Conservation (phyloP, 2,113 vertebrate genomes). For the Notarius quadriscutis region DNA sequence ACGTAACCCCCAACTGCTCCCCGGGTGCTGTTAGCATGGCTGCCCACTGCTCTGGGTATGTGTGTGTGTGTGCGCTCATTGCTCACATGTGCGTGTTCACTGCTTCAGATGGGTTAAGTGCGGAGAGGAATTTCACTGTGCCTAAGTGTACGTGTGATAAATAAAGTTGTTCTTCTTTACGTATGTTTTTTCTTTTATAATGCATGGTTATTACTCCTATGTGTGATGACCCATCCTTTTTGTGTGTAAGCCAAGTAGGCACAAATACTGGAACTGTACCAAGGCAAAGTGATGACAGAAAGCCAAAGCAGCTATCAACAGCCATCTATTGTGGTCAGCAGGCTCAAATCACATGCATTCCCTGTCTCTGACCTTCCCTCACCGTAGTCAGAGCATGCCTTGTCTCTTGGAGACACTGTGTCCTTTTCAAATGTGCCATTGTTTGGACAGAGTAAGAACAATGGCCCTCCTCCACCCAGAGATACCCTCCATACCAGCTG, state of each 20-base stretch:
- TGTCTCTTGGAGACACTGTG: slow-evolving; percentile 47
- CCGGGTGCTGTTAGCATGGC: too few species aligned
- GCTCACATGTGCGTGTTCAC: too few species aligned
- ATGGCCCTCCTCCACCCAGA: slow-evolving; percentile 47
- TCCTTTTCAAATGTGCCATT: slow-evolving; percentile 50
- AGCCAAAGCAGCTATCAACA: slow-evolving; percentile 31
- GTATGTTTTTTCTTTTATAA: neutral
- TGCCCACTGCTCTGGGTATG: too few species aligned
- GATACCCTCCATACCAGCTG: slow-evolving; percentile 59
- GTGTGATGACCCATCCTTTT: slow-evolving; percentile 9
- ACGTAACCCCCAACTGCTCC: too few species aligned
- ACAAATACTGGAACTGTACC: slow-evolving; percentile 40
- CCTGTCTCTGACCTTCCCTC: slow-evolving; percentile 41
- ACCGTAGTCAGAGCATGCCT: slow-evolving; percentile 25
- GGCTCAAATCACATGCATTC: slow-evolving; percentile 46
- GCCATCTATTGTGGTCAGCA: slow-evolving; percentile 38
- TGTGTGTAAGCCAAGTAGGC: slow-evolving; percentile 12
- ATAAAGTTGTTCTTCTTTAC: too few species aligned
- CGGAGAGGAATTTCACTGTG: too few species aligned
- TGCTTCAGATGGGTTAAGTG: too few species aligned
- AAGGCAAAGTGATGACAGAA: slow-evolving; percentile 43
- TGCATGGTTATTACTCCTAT: neutral
- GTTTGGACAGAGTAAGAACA: slow-evolving; percentile 50
- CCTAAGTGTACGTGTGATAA: too few species aligned
- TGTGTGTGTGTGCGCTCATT: too few species aligned